Evolutionary conservation across 2,113 vertebrate genomes (phyloP).

Genomic region (Antigone vipio): DNA sequence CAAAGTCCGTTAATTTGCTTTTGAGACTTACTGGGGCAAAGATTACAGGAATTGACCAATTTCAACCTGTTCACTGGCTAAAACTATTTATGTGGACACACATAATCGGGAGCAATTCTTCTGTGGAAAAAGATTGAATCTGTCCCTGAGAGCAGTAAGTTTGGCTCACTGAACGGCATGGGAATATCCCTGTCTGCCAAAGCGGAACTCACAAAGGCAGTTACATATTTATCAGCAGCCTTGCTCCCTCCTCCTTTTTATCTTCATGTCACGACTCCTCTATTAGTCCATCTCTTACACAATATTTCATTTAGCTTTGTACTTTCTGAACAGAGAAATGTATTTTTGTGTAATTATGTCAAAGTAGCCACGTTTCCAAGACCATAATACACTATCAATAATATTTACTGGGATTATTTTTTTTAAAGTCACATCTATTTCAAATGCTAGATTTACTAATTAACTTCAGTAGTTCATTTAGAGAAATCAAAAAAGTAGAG

Average conservation of each 20-base stretch:
- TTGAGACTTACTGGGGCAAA: not conserved
- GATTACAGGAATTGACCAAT: not conserved
- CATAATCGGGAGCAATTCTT: not conserved
- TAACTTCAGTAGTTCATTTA: not conserved
- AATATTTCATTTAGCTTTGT: constrained; percentile 3
- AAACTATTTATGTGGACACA: not conserved
- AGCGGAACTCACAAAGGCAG: not conserved
- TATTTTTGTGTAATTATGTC: not conserved
- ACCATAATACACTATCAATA: not conserved
- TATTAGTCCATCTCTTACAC: not conserved
- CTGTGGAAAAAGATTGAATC: not conserved
- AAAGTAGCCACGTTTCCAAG: not conserved
- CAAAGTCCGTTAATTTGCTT: not conserved
- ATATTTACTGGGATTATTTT: not conserved
- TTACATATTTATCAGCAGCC: not conserved
- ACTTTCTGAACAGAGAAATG: not conserved
- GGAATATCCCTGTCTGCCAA: not conserved
- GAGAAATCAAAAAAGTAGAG: not conserved
- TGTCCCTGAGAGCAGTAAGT: not conserved
- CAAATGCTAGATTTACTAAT: not conserved
- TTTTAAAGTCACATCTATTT: not conserved
- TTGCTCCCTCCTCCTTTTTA: not conserved
- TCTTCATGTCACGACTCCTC: not conserved
- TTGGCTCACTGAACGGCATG: not conserved
- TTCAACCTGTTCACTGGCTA: not conserved